Base-by-base conservation (phyloP, 2,888 invertebrate genomes). In the Toxonevra muliebris region DNA sequence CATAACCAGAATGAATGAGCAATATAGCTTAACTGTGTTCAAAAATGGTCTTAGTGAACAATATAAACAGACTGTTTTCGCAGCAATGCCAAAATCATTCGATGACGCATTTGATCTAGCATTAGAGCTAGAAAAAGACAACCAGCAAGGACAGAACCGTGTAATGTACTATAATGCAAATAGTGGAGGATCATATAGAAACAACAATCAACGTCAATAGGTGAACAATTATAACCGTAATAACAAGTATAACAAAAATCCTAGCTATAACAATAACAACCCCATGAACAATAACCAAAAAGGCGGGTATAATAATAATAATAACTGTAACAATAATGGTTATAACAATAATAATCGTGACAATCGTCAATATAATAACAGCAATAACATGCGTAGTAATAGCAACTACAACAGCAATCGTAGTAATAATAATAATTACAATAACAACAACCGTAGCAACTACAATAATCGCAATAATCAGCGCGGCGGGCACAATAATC, bases 11-110 rank as follows among this genome's bases (percentile, higher is more conserved):
- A 12, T 20, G 20, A 55, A 55, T 55, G 55, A 55, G 30, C 19
- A 55, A 20, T 55, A 55, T 13, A 55, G 55, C 12, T 12, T 55
- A 11, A 20, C 55, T 3, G 55, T 55, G 20, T 55, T 55, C 19
- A 55, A 55, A 30, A 55, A 55, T 13, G 54, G 54, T 19, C 9
- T 54, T 12, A 54, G 19, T 30, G 19, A 54, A 15, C 15, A 9
- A 15, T 55, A 7, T 15, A 54, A 42, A 8, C 42, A 42, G 41
- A 62, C 53, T 2, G n/a, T 40, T 2, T 42, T 54, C 5, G 41
- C 53, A 40, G 5, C 15, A 53, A 41, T 62, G 12, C 52, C 52
- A 40, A 61, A 61, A 48, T 15, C 55, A 3, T 30, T 55, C 4
- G 30, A 20, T 12, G 13, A 13, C 2, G 55, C 20, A 11, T 20